Base-by-base conservation (phyloP, 2,888 invertebrate species). In the Ophonus ardosiacus region DNA sequence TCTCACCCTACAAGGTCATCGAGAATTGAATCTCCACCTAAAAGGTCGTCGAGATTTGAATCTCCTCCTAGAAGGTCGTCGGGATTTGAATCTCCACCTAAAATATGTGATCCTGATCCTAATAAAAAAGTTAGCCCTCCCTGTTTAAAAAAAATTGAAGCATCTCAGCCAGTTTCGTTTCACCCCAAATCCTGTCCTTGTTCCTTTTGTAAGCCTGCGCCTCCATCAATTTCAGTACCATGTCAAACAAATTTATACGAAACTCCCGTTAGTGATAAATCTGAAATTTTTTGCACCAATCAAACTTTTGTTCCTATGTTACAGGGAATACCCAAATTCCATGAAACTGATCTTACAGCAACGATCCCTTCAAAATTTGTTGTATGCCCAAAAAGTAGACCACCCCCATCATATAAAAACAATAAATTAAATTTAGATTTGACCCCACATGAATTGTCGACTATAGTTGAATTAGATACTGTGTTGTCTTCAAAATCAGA, bases 381-480 rank as follows among this genome's bases (percentile, higher is more conserved):
- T 13, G 43, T 51, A 1, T 51, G 65, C 38, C 0, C 43, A n/a
- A 90, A 88, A 85, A 86, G 86, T 7, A 89, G 89, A 82, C 91
- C 91, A 8, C 91, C 91, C 4, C 89, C 90, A 10, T 89, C 91
- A 0, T 90, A 90, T 6, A 89, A 87, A 78, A 57, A 84, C 51
- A 88, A 89, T 85, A 51, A 10, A 51, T 89, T 89, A 51, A 90
- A 90, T 65, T 89, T 88, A 13, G 87, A 90, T 76, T 89, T 90
- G 56, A 88, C 88, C 8, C 90, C 91, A 3, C 91, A 92, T 85
- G 91, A 92, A 87, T 87, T 92, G 79, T 91, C 91, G 1, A 91
- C 91, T 0, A 92, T 92, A 61, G 87, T 88, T 2, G 92, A 92
- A 88, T 89, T 89, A 3, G 91, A 91, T 63, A 91, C 90, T 85